Evolutionary conservation across 1,140 invertebrate species (phyloP), one percentile per base, ranked within the genome.

Genomic region (Eumeta japonica): DNA sequence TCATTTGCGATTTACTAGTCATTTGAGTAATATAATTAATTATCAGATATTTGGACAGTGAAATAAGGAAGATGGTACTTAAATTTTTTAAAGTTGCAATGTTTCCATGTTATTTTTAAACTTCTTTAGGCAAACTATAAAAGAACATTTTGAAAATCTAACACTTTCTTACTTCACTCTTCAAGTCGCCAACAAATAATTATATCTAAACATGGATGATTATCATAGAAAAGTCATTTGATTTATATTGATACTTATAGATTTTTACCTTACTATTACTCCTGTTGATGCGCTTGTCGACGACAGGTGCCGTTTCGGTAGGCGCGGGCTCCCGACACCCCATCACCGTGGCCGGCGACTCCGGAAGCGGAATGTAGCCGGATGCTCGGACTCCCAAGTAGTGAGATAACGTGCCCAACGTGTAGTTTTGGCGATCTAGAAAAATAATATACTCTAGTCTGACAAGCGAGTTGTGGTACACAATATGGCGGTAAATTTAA

Each of bases 371-470:
- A 37, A 89, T 83, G 70, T 99, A 98, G 3, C 93, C 94, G 24
- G 70, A 78, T 1, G 93, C 90, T 34, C 84, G 77, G 50, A 83
- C 81, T 50, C 97, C 94, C 16, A 98, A 79, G 58, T 95, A 92
- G 76, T 98, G 95, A 0, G 95, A 98, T 15, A 99, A 75, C 4
- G 94, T 94, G 0, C 96, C 95, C 41, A 99, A 75, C 56, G 98
- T 95, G 64, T 88, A 97, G 43, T 89, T 83, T 50, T 92, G 87
- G 10, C 87, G 78, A 47, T 92, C 90, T 84, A 66, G 14, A 61
- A 50, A 24, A n/a, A n/a, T n/a, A n/a, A n/a, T n/a, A n/a, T n/a
- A n/a, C n/a, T n/a, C n/a, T n/a, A n/a, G n/a, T n/a, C n/a, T n/a
- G n/a, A n/a, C n/a, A n/a, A n/a, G n/a, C n/a, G n/a, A n/a, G 42